phyloP scores from a whole-genome alignment of 2,888 invertebrate genomes.

The Tetranychus piercei region DNA sequence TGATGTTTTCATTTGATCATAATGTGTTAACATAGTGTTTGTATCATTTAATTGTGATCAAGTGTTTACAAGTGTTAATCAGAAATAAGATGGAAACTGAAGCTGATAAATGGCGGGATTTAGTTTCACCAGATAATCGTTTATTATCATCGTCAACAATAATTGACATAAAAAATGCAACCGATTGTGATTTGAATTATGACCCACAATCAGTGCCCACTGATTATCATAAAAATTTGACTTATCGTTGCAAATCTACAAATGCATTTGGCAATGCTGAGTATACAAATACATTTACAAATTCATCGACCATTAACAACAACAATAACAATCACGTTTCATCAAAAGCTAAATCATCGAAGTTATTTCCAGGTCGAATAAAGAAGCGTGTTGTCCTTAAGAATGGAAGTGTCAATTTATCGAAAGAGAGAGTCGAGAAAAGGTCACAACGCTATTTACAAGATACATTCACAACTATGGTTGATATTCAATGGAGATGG shows the following conservation, averaged over 20 bases:
- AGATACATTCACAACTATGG: conserved; percentile 81
- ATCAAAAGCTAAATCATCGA: background rate
- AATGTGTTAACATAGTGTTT: too few species aligned
- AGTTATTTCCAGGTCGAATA: conserved; percentile 44
- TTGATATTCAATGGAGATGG: conserved; percentile 35
- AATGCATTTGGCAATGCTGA: background rate
- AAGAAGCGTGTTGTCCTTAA: conserved; percentile 85
- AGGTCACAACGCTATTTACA: conserved; percentile 66
- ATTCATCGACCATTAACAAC: background rate
- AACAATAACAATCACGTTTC: background rate
- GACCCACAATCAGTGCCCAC: conserved; percentile 17
- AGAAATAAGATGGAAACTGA: background rate
- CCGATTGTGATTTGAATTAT: conserved; percentile 13
- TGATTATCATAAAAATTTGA: conserved; percentile 11
- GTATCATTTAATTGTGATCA: background rate
- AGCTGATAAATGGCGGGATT: background rate
- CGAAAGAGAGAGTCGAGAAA: conserved; percentile 84
- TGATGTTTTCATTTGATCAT: too few species aligned
- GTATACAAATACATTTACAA: background rate
- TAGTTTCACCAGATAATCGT: background rate
- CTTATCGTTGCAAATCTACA: background rate
- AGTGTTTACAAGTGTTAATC: background rate
- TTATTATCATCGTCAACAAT: background rate
- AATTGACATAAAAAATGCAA: background rate
- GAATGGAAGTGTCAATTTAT: conserved; percentile 93